These are phyloP conservation scores for Arrhopalites spinosus DNA, from an alignment of 2,888 invertebrate genomes.

Conservation along the genomic window DNA sequence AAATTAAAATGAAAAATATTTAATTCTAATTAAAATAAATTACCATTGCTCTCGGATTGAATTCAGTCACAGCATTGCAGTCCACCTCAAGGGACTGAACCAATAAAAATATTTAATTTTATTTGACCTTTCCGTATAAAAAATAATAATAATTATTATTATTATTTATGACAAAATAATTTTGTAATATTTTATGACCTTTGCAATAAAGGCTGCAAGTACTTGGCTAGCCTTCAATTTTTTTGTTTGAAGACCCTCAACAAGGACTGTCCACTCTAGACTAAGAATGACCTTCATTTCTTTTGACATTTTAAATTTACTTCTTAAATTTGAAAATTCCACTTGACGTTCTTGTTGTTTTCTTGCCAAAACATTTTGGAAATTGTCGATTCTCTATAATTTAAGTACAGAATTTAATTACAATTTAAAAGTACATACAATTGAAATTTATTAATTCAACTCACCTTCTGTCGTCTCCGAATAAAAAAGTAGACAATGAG, in stretches of 20 bases:
- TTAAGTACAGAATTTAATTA: background rate
- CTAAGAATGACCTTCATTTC: conserved; percentile 48
- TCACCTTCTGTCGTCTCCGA: background rate
- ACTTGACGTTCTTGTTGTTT: conserved; percentile 46
- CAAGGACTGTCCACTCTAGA: conserved; percentile 50
- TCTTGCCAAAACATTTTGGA: conserved; percentile 34
- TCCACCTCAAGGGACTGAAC: conserved; percentile 56
- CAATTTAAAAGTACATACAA: no score
- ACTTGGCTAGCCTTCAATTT: conserved; percentile 50
- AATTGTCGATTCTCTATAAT: background rate
- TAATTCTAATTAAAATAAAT: background rate
- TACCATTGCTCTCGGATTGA: conserved; percentile 57
- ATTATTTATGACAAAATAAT: no score
- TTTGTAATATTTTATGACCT: conserved; percentile 37
- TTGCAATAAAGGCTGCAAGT: conserved; percentile 52
- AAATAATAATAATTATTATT: no score
- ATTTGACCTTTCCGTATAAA: no score
- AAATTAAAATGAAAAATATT: background rate
- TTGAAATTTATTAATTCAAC: no score
- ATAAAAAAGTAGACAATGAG: background rate
- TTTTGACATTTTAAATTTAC: conserved; percentile 39
- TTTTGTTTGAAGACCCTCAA: conserved; percentile 48
- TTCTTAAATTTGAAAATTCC: conserved; percentile 43
- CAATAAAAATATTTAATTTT: background rate
- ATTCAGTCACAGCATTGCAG: conserved; percentile 58